Evolutionary conservation across 2,113 vertebrate species (phyloP).

Genomic region (Percina caprodes): DNA sequence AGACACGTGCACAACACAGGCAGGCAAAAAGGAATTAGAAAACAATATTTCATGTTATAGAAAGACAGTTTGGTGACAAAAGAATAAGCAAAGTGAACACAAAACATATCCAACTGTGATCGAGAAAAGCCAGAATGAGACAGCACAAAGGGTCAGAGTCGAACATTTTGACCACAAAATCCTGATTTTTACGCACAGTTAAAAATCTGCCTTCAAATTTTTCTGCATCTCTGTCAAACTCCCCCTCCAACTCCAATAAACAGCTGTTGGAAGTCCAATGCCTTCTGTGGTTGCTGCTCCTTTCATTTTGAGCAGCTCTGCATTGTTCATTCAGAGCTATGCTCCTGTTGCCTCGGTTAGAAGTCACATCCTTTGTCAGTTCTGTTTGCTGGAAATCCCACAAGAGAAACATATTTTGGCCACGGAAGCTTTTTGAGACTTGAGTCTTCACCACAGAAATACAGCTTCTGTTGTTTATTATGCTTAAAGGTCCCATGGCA

Average conservation of each 20-base stretch:
- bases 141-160: neutral
- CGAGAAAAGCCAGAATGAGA: neutral
- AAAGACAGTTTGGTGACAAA: neutral
- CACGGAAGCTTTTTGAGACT: neutral
- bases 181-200: neutral
- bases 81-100: neutral
- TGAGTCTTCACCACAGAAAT: neutral
- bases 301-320: constrained; percentile 27
- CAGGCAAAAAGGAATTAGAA: neutral
- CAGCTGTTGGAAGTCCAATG: constrained; percentile 30
- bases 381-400: neutral
- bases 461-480: neutral
- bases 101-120: constrained; percentile 9
- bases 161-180: neutral
- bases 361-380: neutral
- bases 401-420: neutral
- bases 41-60: neutral
- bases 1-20: neutral
- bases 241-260: constrained; percentile 12
- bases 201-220: neutral
- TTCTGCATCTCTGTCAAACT: neutral
- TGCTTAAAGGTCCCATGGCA: neutral
- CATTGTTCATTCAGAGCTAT: constrained; percentile 34
- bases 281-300: neutral
- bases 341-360: constrained; percentile 15